Evolutionary conservation across 2,888 invertebrate species (phyloP).

Genomic region (Hofmannophila pseudospretella): DNA sequence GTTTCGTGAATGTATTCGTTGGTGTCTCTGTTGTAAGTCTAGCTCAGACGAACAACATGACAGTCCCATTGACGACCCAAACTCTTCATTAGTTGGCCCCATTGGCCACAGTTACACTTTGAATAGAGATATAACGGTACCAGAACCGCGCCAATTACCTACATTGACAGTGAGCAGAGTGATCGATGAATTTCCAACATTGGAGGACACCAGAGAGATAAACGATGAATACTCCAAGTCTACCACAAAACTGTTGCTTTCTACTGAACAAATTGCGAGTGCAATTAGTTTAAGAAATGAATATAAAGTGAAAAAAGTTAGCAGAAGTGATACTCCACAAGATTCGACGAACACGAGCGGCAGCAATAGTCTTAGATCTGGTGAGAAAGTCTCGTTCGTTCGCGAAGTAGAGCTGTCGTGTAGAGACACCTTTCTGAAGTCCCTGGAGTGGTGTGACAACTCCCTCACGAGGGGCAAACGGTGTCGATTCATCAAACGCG

Average conservation of each 20-base stretch:
- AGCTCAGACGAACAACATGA: conserved; percentile 23
- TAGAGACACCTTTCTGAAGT: conserved; percentile 63
- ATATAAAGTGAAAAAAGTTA: conserved; percentile 25
- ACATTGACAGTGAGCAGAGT: conserved; percentile 28
- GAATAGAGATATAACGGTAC: conserved; percentile 26
- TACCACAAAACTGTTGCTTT: conserved; percentile 47
- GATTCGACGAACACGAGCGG: conserved; percentile 37
- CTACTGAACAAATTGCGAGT: conserved; percentile 44
- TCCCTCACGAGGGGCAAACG: conserved; percentile 64
- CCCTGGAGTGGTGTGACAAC: conserved; percentile 72
- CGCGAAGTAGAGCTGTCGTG: conserved; percentile 56
- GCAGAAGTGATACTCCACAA: conserved; percentile 22
- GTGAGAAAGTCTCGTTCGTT: conserved; percentile 70
- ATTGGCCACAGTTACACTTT: conserved; percentile 51
- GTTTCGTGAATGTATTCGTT: conserved; percentile 34
- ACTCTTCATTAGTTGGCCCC: conserved; percentile 47
- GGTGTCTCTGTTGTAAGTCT: conserved; percentile 31
- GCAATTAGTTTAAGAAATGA: conserved; percentile 26
- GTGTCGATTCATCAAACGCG: conserved; percentile 53
- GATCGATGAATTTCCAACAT: conserved; percentile 25
- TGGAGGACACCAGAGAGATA: conserved; percentile 29
- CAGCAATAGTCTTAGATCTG: conserved; percentile 50
- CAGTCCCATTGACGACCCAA: conserved; percentile 38
- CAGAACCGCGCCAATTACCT: conserved; percentile 19
- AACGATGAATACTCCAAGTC: conserved; percentile 44